Evolutionary conservation across 2,888 invertebrate genomes (phyloP), one percentile per base, ranked within the genome.

Genomic region (Keiferia lycopersicella): DNA sequence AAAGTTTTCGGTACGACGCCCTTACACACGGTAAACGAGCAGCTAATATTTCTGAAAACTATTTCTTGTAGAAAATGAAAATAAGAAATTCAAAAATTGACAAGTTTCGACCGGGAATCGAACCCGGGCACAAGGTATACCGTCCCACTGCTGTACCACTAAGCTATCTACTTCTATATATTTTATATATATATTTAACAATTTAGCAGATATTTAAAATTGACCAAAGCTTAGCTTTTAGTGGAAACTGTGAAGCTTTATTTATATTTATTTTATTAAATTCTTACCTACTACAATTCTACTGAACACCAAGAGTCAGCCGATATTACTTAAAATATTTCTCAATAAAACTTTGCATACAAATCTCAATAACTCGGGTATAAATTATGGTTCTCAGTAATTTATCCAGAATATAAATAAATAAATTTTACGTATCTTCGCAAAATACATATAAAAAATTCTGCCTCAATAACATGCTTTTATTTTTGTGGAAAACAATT

Each of bases 301-400:
- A 69, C 65, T 69, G 69, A 69, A 69, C 69, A 69, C 69, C 53
- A 20, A 51, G 53, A 14, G 20, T 53, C 51, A 39, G 53, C 22
- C 38, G 22, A 53, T 53, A 53, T 53, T n/a, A 22, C 11, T 50
- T 48, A 4, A 53, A 20, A 56, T 30, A 34, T 10, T 30, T 34
- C 16, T 10, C 14, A 22, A 20, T 39, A 39, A 16, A 59, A 7
- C 45, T 38, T 10, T n/a, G 39, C 12, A 39, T 58, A 58, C 6
- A 56, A n/a, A 60, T 45, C 34, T 45, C 20, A 56, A 16, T 30
- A 26, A 8, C 34, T 34, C 30, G 0, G 22, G 10, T 22, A 22
- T 22, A 22, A 26, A 22, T 53, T 14, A 22, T 16, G 8, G 8
- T 34, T 56, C n/a, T 56, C 10, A 16, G 26, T 30, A 34, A 34